phyloP scores from a whole-genome alignment of 1,140 invertebrate genomes.

The Cydia pomonella region DNA sequence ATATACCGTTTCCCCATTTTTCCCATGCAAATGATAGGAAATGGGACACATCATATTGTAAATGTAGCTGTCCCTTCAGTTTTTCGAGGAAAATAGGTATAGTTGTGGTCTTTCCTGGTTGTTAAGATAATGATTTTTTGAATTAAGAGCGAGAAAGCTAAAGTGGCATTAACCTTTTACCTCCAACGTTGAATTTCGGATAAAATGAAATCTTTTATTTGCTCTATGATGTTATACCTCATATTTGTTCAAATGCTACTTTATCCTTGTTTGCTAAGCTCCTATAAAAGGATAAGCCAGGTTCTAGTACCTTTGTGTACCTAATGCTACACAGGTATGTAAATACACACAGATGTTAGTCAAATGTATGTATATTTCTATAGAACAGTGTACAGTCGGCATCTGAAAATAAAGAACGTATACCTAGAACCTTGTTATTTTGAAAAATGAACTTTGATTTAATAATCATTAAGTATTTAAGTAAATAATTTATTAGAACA shows the following conservation, averaged over 20 bases:
- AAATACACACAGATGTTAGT: slow-evolving; percentile 11
- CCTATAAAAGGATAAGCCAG: slow-evolving; percentile 9
- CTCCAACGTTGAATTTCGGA: not conserved
- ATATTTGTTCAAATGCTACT: slow-evolving; percentile 3
- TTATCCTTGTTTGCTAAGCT: not conserved
- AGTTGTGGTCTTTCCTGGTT: too few species aligned
- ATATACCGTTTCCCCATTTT: too few species aligned
- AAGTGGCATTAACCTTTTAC: not conserved
- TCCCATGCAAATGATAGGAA: too few species aligned
- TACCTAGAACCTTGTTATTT: too few species aligned
- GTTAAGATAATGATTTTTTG: not conserved
- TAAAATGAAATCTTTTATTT: not conserved
- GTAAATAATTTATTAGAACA: too few species aligned
- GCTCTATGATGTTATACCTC: not conserved
- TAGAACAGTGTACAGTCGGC: not conserved
- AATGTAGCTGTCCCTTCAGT: too few species aligned
- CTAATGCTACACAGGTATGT: not conserved
- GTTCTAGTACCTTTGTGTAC: not conserved
- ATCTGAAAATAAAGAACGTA: too few species aligned
- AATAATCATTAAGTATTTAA: too few species aligned
- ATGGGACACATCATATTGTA: too few species aligned
- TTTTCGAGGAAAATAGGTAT: too few species aligned
- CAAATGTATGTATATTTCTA: not conserved
- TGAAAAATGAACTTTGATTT: too few species aligned
- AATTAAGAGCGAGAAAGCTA: not conserved